phyloP scores from a whole-genome alignment of 2,797 vertebrate species.

The Salarias fasciatus region DNA sequence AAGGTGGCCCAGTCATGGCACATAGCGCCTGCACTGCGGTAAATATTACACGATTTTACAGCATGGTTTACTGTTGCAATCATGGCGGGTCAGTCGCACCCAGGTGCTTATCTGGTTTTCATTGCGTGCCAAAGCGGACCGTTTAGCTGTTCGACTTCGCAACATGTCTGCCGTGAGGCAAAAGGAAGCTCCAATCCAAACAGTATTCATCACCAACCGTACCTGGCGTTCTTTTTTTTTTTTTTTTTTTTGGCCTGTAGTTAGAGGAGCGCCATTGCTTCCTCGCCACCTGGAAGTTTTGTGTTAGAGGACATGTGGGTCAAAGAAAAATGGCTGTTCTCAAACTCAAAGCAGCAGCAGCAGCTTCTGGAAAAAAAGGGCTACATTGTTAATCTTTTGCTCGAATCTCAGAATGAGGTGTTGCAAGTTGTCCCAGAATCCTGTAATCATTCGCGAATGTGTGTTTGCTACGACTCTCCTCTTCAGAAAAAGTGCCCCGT shows the following conservation, averaged over 20 bases:
- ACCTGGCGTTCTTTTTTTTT: background rate
- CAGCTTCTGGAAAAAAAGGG: background rate
- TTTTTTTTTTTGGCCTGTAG: conserved; percentile 21
- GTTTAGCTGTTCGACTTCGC: conserved; percentile 63
- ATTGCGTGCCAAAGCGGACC: conserved; percentile 77
- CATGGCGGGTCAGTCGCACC: conserved; percentile 82
- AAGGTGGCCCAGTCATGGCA: conserved; percentile 53
- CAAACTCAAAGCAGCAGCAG: background rate
- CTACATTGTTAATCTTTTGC: conserved; percentile 17
- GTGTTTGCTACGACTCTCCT: conserved; percentile 55
- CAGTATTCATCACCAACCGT: background rate
- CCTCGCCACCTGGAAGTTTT: conserved; percentile 4
- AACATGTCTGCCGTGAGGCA: conserved; percentile 1
- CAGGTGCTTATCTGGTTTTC: conserved; percentile 85
- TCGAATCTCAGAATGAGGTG: conserved; percentile 37
- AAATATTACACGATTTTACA: conserved; percentile 59
- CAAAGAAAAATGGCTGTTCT: conserved; percentile 15
- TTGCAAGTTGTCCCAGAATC: conserved; percentile 41
- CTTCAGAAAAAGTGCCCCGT: conserved; percentile 59
- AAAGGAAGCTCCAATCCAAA: background rate
- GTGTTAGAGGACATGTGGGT: conserved; percentile 24
- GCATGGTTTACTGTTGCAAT: conserved; percentile 79
- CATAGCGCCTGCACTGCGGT: conserved; percentile 54
- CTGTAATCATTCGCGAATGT: conserved; percentile 52
- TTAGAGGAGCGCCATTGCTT: background rate